phyloP scores from a whole-genome alignment of 2,113 vertebrate genomes.

The Xenopus borealis region DNA sequence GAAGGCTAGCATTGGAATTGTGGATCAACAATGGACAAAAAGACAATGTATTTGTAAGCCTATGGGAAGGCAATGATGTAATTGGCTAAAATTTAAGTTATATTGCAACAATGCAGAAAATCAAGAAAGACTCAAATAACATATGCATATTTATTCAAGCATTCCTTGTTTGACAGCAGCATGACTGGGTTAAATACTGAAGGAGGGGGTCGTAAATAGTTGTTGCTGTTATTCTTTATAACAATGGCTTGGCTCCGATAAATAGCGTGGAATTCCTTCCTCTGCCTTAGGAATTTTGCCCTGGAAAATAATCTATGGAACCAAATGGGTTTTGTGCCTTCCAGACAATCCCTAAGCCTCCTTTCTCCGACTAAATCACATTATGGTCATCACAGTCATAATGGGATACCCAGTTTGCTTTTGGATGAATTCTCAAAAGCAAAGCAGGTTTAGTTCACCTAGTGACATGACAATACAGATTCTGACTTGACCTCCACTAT shows the following conservation, averaged over 20 bases:
- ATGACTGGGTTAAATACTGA: neutral
- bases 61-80: no score
- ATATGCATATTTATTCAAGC: neutral
- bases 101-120: no score
- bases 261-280: slow-evolving; percentile 37
- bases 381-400: neutral
- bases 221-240: slow-evolving; percentile 18
- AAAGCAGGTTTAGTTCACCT: neutral
- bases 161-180: neutral
- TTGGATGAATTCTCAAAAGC: no score
- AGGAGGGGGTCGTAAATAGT: slow-evolving; percentile 1
- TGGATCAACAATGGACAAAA: no score
- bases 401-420: neutral
- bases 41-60: no score
- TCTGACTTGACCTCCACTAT: slow-evolving; percentile 1
- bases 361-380: neutral
- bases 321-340: slow-evolving; percentile 14
- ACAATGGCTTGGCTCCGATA: slow-evolving; percentile 31
- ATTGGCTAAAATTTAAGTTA: no score
- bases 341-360: neutral
- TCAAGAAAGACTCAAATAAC: no score
- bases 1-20: no score
- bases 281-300: slow-evolving; percentile 10
- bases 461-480: neutral
- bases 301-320: slow-evolving; percentile 11